Evolutionary conservation across 2,888 invertebrate species (phyloP).

Genomic region (Brenthis daphne): DNA sequence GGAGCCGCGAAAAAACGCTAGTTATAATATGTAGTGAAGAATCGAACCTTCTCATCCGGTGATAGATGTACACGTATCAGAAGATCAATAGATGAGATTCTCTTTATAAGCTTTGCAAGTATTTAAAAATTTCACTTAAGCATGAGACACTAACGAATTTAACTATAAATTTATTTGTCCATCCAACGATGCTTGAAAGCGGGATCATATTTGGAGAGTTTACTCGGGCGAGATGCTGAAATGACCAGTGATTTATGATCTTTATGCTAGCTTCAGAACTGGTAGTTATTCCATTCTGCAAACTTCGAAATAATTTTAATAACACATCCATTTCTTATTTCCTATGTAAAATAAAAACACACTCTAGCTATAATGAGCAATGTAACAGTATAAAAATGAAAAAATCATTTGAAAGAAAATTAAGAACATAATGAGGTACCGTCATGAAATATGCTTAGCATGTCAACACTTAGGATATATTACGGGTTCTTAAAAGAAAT

Average conservation of each 20-base stretch:
- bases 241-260: conserved; percentile 41
- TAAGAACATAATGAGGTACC: no score
- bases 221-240: conserved; percentile 38
- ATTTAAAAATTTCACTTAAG: no score
- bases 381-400: no score
- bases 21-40: no score
- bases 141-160: conserved; percentile 7
- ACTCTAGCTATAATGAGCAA: no score
- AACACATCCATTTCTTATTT: not conserved
- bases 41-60: no score
- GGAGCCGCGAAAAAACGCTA: no score
- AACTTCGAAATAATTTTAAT: conserved; percentile 14
- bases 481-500: conserved; percentile 33
- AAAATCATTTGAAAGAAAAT: no score
- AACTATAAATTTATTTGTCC: conserved; percentile 30
- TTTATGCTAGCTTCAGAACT: conserved; percentile 29
- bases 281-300: conserved; percentile 28
- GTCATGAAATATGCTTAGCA: conserved; percentile 30
- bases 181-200: conserved; percentile 29
- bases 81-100: no score
- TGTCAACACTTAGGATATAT: conserved; percentile 39
- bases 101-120: no score
- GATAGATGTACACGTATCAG: no score
- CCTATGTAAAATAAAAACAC: conserved; percentile 20
- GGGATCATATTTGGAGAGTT: conserved; percentile 33